Base-by-base conservation (phyloP, 53 echinoderm and acorn worm species). In the Crossaster papposus region DNA sequence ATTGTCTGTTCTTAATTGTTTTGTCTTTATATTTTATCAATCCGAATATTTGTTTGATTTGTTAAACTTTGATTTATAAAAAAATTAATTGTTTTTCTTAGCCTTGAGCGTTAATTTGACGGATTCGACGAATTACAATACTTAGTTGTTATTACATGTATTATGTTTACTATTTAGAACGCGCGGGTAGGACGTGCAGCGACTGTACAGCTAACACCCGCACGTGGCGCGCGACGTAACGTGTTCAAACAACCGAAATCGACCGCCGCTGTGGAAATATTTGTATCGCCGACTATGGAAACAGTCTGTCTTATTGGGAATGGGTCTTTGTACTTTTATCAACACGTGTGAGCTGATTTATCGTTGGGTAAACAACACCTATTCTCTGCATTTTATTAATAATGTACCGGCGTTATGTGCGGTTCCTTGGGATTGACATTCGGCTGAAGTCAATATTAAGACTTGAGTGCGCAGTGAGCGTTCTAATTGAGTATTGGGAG, bases 231-330 rank as follows among this genome's bases (percentile, higher is more conserved):
- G n/a, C n/a, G 20, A 33, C 9, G 12, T 7, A 51, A n/a, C 78
- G 78, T 78, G 78, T 26, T 35, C 78, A 78, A 78, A 78, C 78
- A 78, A n/a, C n/a, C 15, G 78, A 51, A 35, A 78, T 78, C 50
- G 78, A 78, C 50, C 78, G 36, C 22, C 18, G 10, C n/a, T 24
- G 51, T 78, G 23, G 23, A 78, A 78, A 38, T 50, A 38, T 51
- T 36, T 13, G 24, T 26, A 28, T 0, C n/a, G 68, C 24, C 68
- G 68, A 68, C 17, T 68, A 68, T 68, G 68, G 68, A 68, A 12
- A 68, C 68, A 68, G 26, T 68, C 22, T 28, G 68, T 6, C 9
- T 23, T 6, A 68, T 28, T 11, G 68, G 28, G 24, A 14, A 32
- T 11, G 74, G 33, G 74, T 73, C 74, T 14, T 14, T 32, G 74